A percentile compares a stretch with the other conserved stretches of the same genome.
Conservation (phyloP, 1,140 invertebrate species). For the Nasonia vitripennis region DNA sequence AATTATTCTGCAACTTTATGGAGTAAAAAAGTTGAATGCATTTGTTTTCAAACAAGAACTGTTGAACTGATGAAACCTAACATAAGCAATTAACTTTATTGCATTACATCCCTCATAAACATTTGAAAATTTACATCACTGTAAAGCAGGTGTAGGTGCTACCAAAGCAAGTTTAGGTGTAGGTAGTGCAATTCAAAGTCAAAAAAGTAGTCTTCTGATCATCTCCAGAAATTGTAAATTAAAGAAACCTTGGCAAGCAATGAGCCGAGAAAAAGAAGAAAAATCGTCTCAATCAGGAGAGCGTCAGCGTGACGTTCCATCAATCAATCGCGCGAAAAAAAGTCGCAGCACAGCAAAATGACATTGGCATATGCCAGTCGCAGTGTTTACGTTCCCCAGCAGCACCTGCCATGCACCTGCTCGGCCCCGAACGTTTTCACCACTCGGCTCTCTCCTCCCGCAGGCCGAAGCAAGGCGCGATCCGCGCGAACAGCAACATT, state of each 20-base stretch:
- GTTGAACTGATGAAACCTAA: no score
- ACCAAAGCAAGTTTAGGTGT: no score
- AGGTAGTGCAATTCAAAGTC: no score
- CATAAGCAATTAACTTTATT: neutral
- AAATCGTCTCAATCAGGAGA: neutral
- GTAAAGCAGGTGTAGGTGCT: no score
- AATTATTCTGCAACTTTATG: neutral
- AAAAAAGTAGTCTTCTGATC: neutral
- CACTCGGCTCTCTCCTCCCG: neutral
- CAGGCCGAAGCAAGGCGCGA: neutral
- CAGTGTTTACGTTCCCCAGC: conserved; percentile 24
- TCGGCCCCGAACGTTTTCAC: no score
- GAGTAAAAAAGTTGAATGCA: neutral
- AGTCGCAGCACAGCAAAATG: neutral
- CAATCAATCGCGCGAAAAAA: neutral
- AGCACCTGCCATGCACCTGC: neutral
- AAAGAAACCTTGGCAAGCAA: neutral
- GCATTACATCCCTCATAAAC: no score
- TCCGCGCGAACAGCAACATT: neutral
- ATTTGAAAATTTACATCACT: no score
- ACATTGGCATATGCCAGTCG: conserved; percentile 38
- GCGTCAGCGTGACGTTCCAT: neutral
- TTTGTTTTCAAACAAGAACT: neutral
- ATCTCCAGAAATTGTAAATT: neutral
- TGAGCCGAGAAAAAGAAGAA: neutral